Evolutionary conservation across 2,888 invertebrate genomes (phyloP), one percentile per base, ranked within the genome.

Genomic region (Pseudococcus longispinus): DNA sequence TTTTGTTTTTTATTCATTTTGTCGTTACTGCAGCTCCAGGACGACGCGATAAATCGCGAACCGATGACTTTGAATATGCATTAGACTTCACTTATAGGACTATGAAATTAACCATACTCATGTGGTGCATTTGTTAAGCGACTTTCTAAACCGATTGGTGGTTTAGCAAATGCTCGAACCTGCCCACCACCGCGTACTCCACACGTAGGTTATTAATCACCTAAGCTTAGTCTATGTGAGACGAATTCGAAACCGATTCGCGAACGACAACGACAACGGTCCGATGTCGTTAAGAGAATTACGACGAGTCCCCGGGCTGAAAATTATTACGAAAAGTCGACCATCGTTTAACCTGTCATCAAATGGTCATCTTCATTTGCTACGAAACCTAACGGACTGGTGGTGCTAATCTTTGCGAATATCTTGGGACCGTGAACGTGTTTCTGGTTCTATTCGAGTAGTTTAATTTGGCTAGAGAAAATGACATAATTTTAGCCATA

Each of bases 1-100:
- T 37, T 15, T 26, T 29, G 26, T 60, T 51, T n/a, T 55, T 70
- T 46, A 11, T 46, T 51, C n/a, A n/a, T 60, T 60, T 23, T 60
- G 60, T 23, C 60, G 60, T 60, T 60, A 60, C n/a, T 55, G 51
- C 32, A 4, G n/a, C 55, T 13, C 2, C 3, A 15, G n/a, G 18
- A 55, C 60, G 13, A 60, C 2, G 37, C 77, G 77, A 77, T 80
- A 80, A 80, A 80, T 80, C 29, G 77, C 42, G 23, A 80, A 37
- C 37, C 42, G 77, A 80, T 80, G 77, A 80, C 77, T 80, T 80
- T 80, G 42, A 80, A 42, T 80, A 80, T 70, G 70, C 77, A 74
- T 74, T 74, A 42, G 42, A 23, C 77, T 32, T 1, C 18, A 77
- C 37, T 37, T 37, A n/a, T n/a, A 37, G 37, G 37, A 4, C 37